Evolutionary conservation across 2,797 vertebrate species (phyloP).

Genomic region (Dermochelys coriacea): DNA sequence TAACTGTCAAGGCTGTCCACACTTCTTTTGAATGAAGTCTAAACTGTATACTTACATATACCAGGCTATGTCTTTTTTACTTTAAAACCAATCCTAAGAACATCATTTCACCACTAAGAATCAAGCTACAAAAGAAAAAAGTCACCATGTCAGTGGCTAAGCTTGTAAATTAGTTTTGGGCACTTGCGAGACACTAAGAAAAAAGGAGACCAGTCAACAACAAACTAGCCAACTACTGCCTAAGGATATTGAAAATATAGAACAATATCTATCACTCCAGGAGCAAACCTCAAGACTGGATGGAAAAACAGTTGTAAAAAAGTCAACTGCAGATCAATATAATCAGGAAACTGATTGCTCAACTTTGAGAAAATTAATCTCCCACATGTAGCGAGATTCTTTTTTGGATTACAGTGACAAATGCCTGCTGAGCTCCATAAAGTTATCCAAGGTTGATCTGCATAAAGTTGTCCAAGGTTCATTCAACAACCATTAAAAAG

Average conservation of each 20-base stretch:
- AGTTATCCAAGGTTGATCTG: slow-evolving; percentile 5
- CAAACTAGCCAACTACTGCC: background rate
- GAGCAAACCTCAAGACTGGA: slow-evolving; percentile 21
- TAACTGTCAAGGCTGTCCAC: slow-evolving; percentile 44
- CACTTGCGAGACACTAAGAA: background rate
- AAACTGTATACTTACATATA: slow-evolving; percentile 42
- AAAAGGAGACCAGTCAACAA: background rate
- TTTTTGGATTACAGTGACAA: slow-evolving; percentile 48
- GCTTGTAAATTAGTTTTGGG: slow-evolving; percentile 39
- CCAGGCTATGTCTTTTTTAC: background rate
- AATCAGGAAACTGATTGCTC: slow-evolving; percentile 62
- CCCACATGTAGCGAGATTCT: slow-evolving; percentile 19
- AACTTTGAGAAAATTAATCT: slow-evolving; percentile 54
- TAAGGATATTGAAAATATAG: slow-evolving; percentile 33
- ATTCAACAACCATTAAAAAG: background rate
- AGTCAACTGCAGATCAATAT: slow-evolving; percentile 33
- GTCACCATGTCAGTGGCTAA: slow-evolving; percentile 21
- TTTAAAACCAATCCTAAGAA: background rate
- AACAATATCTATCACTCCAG: slow-evolving; percentile 25
- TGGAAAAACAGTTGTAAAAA: slow-evolving; percentile 21
- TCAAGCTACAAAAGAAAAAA: slow-evolving; percentile 41
- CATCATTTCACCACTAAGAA: slow-evolving; percentile 56
- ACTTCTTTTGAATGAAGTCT: slow-evolving; percentile 41
- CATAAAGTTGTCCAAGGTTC: background rate
- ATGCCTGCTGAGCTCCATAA: slow-evolving; percentile 40